Conservation (phyloP, 2,113 vertebrate genomes). For the Donacobius atricapilla region DNA sequence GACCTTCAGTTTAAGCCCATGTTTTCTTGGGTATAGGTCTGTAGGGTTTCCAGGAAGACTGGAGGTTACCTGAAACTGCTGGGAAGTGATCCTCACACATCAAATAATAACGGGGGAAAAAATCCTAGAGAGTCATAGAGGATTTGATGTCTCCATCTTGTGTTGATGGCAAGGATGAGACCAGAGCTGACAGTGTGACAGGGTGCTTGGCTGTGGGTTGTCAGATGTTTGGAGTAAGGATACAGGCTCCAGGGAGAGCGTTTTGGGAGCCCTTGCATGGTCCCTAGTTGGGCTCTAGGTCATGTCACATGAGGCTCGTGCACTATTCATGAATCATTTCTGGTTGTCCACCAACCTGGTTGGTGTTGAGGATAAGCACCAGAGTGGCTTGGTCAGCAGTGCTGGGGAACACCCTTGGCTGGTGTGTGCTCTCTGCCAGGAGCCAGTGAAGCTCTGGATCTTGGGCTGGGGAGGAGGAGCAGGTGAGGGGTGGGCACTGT, state of each 20-base stretch:
- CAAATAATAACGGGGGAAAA: background rate
- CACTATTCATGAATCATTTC: accelerated
- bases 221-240: background rate
- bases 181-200: constrained; percentile 7
- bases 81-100: background rate
- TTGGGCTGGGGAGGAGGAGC: background rate
- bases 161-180: background rate
- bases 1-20: background rate
- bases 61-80: background rate
- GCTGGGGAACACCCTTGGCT: background rate
- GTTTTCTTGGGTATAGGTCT: background rate
- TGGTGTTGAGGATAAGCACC: background rate
- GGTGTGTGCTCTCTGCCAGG: background rate
- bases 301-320: accelerated
- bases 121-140: background rate
- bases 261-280: background rate
- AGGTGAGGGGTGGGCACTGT: accelerated
- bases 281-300: background rate
- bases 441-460: background rate
- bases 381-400: background rate
- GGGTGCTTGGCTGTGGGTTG: background rate
- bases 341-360: background rate
- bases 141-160: background rate
- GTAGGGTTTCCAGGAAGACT: background rate
- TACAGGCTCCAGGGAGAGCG: background rate